These are phyloP conservation scores for Nebria salina DNA, from an alignment of 2,888 invertebrate species.

Conservation along the genomic window DNA sequence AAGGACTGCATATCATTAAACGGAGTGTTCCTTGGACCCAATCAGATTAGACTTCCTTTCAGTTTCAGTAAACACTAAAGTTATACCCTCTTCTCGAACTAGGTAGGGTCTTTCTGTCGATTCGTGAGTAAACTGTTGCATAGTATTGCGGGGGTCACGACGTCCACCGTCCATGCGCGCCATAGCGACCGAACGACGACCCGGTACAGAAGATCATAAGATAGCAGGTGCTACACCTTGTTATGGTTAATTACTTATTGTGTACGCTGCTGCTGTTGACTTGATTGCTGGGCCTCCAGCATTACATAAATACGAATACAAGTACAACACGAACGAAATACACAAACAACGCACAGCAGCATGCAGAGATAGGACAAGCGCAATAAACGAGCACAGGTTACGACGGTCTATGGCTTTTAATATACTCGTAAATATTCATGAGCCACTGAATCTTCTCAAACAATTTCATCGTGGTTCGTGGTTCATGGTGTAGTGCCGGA, in stretches of 20 bases:
- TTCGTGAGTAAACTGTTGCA: neutral
- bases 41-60: neutral
- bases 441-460: slow-evolving; percentile 38
- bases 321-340: neutral
- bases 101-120: neutral
- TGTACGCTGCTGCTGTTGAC: slow-evolving; percentile 53
- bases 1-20: too few relatives aligned
- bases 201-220: slow-evolving; percentile 35
- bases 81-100: neutral
- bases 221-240: slow-evolving; percentile 58
- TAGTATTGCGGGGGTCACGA: neutral
- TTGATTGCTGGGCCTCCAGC: slow-evolving; percentile 49
- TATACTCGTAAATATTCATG: slow-evolving; percentile 57
- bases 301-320: neutral
- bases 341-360: neutral
- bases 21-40: neutral
- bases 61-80: neutral
- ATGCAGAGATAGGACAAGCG: neutral
- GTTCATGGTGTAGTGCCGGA: neutral
- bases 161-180: neutral
- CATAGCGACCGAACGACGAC: neutral
- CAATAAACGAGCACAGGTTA: slow-evolving; percentile 2
- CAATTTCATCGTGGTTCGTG: slow-evolving; percentile 6
- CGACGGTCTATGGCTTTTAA: slow-evolving; percentile 47
- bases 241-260: slow-evolving; percentile 61